Evolutionary conservation across 2,888 invertebrate genomes (phyloP), one percentile per base, ranked within the genome.

Genomic region (Serripes groenlandicus): DNA sequence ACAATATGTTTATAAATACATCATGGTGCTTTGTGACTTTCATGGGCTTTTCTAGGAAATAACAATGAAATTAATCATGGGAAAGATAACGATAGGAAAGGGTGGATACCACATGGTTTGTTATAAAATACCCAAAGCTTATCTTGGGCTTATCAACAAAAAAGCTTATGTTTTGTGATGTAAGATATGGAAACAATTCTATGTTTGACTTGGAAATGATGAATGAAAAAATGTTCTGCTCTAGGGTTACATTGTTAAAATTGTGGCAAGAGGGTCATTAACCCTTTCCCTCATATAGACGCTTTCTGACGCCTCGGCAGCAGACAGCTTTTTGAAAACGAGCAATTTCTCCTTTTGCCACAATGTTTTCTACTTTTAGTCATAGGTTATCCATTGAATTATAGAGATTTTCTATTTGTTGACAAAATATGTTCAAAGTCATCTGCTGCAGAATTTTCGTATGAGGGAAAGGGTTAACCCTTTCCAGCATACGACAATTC

Each of bases 131-230:
- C 7, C 28, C 42, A 11, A 66, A 35, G 26, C 66, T 66, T 66
- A 66, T 66, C 66, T 26, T 15, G 9, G 34, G 66, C 35, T 66
- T 42, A 71, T 71, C 71, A 52, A 21, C n/a, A 54, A 26, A 32
- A n/a, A 56, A 56, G 52, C 71, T 71, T 71, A 35, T 34, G 71
- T 71, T 71, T 71, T 54, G 35, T 71, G 32, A 71, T 71, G 71
- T 52, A 70, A 70, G 70, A 49, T n/a, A 49, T 15, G 30, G 21
- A 34, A 62, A 62, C 34, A 34, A 62, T 62, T 62, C 62, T 62
- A 34, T 62, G 62, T 62, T 30, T 62, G 32, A 62, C 32, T 32
- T 58, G 32, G 21, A 30, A 32, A 21, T 62, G 62, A 62, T 62
- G 62, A 62, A 62, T 62, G 62, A 58, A 28, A 3, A 28, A 7